Base-by-base conservation (phyloP, 2,797 vertebrate species). In the Gorsachius magnificus region DNA sequence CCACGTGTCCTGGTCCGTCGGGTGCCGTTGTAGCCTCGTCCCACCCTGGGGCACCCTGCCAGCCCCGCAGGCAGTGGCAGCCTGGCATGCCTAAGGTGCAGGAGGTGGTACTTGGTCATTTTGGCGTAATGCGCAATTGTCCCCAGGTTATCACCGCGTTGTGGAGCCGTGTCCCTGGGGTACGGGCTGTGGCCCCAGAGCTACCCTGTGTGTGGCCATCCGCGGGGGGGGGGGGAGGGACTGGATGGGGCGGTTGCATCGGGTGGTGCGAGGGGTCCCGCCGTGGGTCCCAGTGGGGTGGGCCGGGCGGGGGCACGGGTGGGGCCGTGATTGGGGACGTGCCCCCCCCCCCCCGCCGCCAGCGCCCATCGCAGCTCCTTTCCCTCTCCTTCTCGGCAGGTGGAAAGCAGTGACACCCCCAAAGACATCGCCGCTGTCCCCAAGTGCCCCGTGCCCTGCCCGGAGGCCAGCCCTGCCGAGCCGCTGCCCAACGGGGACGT, bases 401-500 rank as follows among this genome's bases (percentile, higher is more conserved):
- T 97, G 88, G 98, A 98, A 56, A 98, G 96, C 95, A 97, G 97
- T 24, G 98, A 98, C 74, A 96, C 91, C 21, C 97, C 96, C 97
- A 98, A 98, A 97, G 98, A 98, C 98, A 83, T 76, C 4, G 95
- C 98, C 8, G 97, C 98, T 22, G 96, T 98, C 79, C 98, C 98
- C 95, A 98, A 98, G 98, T 98, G 98, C 97, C 98, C 97, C 68
- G 92, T 97, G 11, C 96, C 98, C 45, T 96, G 97, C 96, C 96
- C 97, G 31, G 98, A 98, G 91, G 97, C 98, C 89, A 98, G 97
- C 92, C 95, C 98, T 17, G 96, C 98, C 83, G 98, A 98, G 72
- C 98, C 97, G 82, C 97, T 99, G 97, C 98, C 98, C 97, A 99
- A 99, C 24, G 99, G 99, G 85, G 98, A 99, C 71, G 92, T 98